These are phyloP conservation scores for Apostichopus californicus DNA, from an alignment of 35 echinoderm and acorn worm genomes.

Conservation along the genomic window DNA sequence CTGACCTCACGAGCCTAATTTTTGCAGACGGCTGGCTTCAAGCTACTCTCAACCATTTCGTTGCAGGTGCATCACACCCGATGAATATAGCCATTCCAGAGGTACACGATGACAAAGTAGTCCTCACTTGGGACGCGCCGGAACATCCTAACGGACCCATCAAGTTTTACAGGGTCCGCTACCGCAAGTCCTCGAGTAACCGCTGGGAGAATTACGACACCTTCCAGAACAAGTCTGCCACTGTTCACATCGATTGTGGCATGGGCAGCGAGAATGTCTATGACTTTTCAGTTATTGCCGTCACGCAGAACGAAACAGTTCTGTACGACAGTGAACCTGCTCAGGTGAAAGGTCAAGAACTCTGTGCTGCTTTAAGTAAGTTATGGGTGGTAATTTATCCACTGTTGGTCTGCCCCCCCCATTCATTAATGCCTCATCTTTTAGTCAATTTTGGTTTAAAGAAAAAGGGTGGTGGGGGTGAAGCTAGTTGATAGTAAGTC, in stretches of 20 bases:
- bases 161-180: not conserved
- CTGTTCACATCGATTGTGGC: not conserved
- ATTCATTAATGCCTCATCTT: too few species aligned
- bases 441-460: too few species aligned
- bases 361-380: constrained; percentile 3
- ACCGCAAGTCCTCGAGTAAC: not conserved
- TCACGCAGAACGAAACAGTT: not conserved
- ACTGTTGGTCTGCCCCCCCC: too few species aligned
- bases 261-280: not conserved
- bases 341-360: not conserved
- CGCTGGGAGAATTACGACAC: not conserved
- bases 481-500: too few species aligned
- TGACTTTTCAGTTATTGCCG: not conserved
- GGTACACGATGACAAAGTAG: not conserved
- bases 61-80: not conserved
- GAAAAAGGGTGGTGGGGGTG: too few species aligned
- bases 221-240: not conserved
- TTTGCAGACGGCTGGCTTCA: too few species aligned
- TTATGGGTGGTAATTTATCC: too few species aligned
- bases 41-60: not conserved
- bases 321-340: not conserved
- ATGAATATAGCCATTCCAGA: not conserved
- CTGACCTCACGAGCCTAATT: too few species aligned
- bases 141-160: constrained; percentile 11
- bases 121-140: not conserved